Evolutionary conservation across 2,113 vertebrate genomes (phyloP).

Genomic region (Uria aalge): DNA sequence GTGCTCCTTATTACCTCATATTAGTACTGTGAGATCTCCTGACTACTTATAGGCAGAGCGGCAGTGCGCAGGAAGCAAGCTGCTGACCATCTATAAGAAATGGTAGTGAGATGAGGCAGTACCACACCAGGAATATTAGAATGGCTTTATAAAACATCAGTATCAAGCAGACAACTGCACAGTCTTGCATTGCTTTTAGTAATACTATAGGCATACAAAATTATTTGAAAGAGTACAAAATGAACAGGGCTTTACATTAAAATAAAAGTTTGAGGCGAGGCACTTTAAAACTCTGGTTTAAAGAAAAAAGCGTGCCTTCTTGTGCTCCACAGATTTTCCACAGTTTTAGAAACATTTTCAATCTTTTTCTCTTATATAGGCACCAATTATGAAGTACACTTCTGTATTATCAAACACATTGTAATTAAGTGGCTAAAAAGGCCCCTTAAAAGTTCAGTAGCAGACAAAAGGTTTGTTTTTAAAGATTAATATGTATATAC

Average conservation of each 20-base stretch:
- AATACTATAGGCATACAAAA: constrained; percentile 47
- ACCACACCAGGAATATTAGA: constrained; percentile 27
- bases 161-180: not conserved
- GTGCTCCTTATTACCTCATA: constrained; percentile 63
- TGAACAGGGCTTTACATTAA: constrained; percentile 81
- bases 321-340: constrained; percentile 62
- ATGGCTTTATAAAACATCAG: constrained; percentile 19
- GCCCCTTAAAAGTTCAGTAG: constrained; percentile 45
- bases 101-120: constrained; percentile 7
- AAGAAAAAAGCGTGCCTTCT: constrained; percentile 6
- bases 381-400: constrained; percentile 86
- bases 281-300: constrained; percentile 71
- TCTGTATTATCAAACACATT: constrained; percentile 42
- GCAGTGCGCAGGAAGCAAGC: constrained; percentile 59
- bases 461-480: constrained; percentile 49
- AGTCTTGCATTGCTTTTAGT: not conserved
- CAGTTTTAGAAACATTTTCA: constrained; percentile 47
- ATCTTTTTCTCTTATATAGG: constrained; percentile 71
- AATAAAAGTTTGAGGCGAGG: constrained; percentile 75
- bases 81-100: constrained; percentile 63
- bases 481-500: not conserved
- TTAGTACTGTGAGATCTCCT: constrained; percentile 53
- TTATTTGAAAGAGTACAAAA: constrained; percentile 42
- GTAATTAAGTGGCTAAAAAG: constrained; percentile 73
- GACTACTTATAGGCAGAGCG: constrained; percentile 70